Evolutionary conservation across 2,797 vertebrate species (phyloP), one percentile per base, ranked within the genome.

Genomic region (Bradypus variegatus): DNA sequence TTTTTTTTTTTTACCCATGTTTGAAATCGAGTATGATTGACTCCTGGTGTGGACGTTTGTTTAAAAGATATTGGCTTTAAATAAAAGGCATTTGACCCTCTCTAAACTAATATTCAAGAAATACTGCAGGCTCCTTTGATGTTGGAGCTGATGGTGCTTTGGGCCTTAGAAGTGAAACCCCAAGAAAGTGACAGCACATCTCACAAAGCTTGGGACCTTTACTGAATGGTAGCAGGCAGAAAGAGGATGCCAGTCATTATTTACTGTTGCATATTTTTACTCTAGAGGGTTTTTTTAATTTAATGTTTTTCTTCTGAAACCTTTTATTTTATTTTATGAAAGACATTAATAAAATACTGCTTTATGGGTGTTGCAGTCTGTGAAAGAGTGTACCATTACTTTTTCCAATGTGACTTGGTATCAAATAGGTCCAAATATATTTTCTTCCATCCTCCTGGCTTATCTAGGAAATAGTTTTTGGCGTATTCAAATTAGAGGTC

Each of bases 21-120:
- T 83, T 65, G 45, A 88, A 87, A 85, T 21, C 48, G 23, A 67
- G 5, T 48, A 45, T 62, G 53, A 53, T 53, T n/a, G 15, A 82
- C 88, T 90, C 83, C 50, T 55, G 25, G 76, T 25, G 58, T 72
- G 78, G 78, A 55, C 36, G 29, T 73, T 73, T 82, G 41, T 94
- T 75, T 86, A 31, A 69, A 75, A 86, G 85, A 62, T 50, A 23
- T 41, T 76, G 64, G 45, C 79, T 80, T 94, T 86, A 50, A 86
- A 81, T 75, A 38, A 67, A 85, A 86, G 69, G n/a, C 18, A 3
- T 69, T 84, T 60, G 38, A 11, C 1, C 27, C 14, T 69, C 25
- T 48, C 58, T 18, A 65, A 60, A 72, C n/a, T 21, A 14, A 48
- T 70, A 16, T 58, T 29, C 15, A 12, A 87, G 85, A 72, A 83